A percentile compares a stretch with the other conserved stretches of the same genome.
phyloP scores from a whole-genome alignment of 2,797 vertebrate genomes.

The Pangasius macronema region DNA sequence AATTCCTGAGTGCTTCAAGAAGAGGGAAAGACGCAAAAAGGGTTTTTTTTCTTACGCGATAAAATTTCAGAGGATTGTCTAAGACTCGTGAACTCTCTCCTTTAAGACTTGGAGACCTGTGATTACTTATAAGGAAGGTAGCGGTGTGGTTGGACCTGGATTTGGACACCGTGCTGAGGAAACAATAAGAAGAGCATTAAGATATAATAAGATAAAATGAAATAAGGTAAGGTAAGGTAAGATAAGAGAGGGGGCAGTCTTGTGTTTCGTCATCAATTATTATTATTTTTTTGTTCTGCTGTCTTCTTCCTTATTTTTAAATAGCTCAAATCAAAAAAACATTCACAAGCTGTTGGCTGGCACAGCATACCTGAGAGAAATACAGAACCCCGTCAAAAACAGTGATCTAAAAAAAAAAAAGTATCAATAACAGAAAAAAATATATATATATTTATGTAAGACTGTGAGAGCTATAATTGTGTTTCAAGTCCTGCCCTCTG shows the following conservation, averaged over 20 bases:
- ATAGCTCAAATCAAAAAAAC: slow-evolving; percentile 89
- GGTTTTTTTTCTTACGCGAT: slow-evolving; percentile 70
- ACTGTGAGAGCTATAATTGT: slow-evolving; percentile 87
- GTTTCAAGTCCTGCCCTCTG: slow-evolving; percentile 94
- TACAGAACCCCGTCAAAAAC: slow-evolving; percentile 93
- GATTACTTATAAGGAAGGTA: slow-evolving; percentile 84
- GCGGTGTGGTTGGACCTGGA: slow-evolving; percentile 84
- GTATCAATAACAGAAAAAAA: slow-evolving; percentile 54
- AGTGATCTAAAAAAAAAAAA: slow-evolving; percentile 88
- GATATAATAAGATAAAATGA: not conserved
- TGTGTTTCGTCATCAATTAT: slow-evolving; percentile 78
- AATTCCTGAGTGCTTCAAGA: slow-evolving; percentile 92
- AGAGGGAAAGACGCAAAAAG: slow-evolving; percentile 73
- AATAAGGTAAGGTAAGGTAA: slow-evolving; percentile 57
- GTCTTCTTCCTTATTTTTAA: slow-evolving; percentile 66
- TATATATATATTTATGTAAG: slow-evolving; percentile 83
- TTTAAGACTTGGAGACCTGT: slow-evolving; percentile 88
- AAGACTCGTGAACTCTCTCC: slow-evolving; percentile 87
- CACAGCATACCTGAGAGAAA: slow-evolving; percentile 99
- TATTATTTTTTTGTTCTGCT: slow-evolving; percentile 64
- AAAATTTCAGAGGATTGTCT: slow-evolving; percentile 94
- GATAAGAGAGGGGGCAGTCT: slow-evolving; percentile 60
- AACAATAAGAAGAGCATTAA: slow-evolving; percentile 65
- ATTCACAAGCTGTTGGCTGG: slow-evolving; percentile 99
- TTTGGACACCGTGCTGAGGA: not conserved